These are phyloP conservation scores for Nothobranchius kuhntae DNA, from an alignment of 2,113 vertebrate species.

Conservation along the genomic window DNA sequence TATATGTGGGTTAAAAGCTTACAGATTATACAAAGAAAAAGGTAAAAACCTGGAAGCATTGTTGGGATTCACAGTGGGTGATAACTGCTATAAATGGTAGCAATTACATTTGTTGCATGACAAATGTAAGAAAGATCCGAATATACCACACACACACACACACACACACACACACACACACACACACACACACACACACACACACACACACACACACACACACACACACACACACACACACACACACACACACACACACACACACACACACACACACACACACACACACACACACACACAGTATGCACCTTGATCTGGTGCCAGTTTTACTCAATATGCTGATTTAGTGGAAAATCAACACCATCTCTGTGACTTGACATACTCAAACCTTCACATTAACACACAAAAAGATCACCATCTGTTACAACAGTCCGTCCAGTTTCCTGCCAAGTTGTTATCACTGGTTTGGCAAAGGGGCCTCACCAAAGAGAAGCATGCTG, in stretches of 20 bases:
- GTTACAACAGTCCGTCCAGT: conserved; percentile 55
- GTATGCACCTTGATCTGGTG: conserved; percentile 30
- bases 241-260: conserved; percentile 13
- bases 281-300: conserved; percentile 21
- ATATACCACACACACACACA: conserved; percentile 5
- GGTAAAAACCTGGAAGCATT: conserved; percentile 16
- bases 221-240: conserved; percentile 16
- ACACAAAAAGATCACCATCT: conserved; percentile 54
- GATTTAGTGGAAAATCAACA: conserved; percentile 58
- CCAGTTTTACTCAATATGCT: conserved; percentile 61
- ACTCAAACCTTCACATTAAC: conserved; percentile 26
- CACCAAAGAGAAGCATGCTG: conserved; percentile 36
- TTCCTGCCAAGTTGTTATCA: conserved; percentile 62
- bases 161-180: conserved; percentile 5
- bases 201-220: conserved; percentile 15
- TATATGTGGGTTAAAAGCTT: conserved; percentile 13
- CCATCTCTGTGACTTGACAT: conserved; percentile 33
- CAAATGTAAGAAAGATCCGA: not conserved
- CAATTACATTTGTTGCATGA: conserved; percentile 24
- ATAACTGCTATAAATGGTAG: conserved; percentile 15
- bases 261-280: conserved; percentile 8
- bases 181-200: no score
- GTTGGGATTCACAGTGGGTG: conserved; percentile 38
- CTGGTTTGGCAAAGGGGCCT: conserved; percentile 50
- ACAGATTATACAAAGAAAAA: not conserved